Evolutionary conservation across 2,797 vertebrate genomes (phyloP), one percentile per base, ranked within the genome.

Genomic region (Siniperca undulata): DNA sequence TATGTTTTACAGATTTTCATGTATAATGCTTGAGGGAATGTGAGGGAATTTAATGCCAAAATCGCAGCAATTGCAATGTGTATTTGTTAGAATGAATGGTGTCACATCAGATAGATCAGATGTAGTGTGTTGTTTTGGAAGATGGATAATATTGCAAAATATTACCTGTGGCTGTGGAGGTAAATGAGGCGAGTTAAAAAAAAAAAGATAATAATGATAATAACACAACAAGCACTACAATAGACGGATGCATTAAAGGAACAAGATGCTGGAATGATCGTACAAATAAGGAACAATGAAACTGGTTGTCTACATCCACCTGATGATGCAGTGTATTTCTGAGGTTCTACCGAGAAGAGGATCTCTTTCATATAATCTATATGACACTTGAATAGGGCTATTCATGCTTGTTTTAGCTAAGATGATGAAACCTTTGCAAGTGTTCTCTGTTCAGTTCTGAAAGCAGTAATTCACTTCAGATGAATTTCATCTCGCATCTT

Each of bases 271-370:
- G 78, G 84, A 86, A 89, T 90, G 89, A 85, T 82, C n/a, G 70
- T 89, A 84, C 58, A 89, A 91, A 90, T 78, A 86, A 91, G 82
- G 77, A 91, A 84, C 46, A 3, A 90, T 94, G 92, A 90, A 91
- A 94, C 94, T 95, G 94, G 94, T 94, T 93, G 91, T 95, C 92
- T 93, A 94, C 94, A 94, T 95, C 93, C 92, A 91, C 90, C 91
- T 93, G 92, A 94, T 93, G 94, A 94, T 92, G 90, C 90, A 85
- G 87, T 88, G 89, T 89, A 90, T 91, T 92, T 93, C 90, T 87
- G 85, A 83, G 75, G 66, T 70, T 81, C 70, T 70, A 64, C 74
- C 61, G 72, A 86, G 71, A 72, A 77, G 62, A 79, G 80, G 72
- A 56, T 80, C 74, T 75, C 61, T 78, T 62, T 71, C 52, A 19